Evolutionary conservation across 2,888 invertebrate genomes (phyloP).

Genomic region (Teleogryllus oceanicus): DNA sequence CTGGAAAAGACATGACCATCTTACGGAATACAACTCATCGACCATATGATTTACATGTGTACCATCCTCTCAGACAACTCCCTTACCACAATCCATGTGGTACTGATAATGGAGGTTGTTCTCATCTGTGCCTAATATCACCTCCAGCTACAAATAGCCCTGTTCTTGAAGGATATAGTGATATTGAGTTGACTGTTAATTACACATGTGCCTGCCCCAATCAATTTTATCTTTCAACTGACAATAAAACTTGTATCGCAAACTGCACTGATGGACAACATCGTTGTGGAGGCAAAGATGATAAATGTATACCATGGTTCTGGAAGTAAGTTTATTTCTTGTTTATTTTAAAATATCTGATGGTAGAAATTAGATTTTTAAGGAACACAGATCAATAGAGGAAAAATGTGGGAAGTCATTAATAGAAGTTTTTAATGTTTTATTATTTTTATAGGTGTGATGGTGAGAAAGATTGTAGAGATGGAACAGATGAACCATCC

Average conservation of each 20-base stretch:
- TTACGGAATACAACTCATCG: conserved; percentile 89
- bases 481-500: conserved; percentile 84
- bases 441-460: conserved; percentile 63
- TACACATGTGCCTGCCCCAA: conserved; percentile 93
- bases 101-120: conserved; percentile 85
- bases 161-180: conserved; percentile 66
- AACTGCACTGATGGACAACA: conserved; percentile 92
- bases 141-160: conserved; percentile 26
- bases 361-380: no score
- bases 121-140: conserved; percentile 58
- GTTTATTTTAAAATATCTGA: neutral
- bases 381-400: no score
- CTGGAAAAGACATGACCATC: conserved; percentile 57
- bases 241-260: conserved; percentile 84
- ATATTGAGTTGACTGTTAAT: conserved; percentile 68
- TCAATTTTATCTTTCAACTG: conserved; percentile 75
- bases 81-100: conserved; percentile 88
- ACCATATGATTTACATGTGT: conserved; percentile 90
- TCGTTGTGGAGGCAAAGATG: conserved; percentile 66
- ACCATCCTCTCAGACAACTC: conserved; percentile 83
- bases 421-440: neutral
- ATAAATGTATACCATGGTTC: conserved; percentile 72
- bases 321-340: conserved; percentile 59
- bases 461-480: conserved; percentile 88
- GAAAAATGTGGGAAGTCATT: no score